Base-by-base conservation (phyloP, 2,888 invertebrate genomes). In the Lasioglossum zephyrum region DNA sequence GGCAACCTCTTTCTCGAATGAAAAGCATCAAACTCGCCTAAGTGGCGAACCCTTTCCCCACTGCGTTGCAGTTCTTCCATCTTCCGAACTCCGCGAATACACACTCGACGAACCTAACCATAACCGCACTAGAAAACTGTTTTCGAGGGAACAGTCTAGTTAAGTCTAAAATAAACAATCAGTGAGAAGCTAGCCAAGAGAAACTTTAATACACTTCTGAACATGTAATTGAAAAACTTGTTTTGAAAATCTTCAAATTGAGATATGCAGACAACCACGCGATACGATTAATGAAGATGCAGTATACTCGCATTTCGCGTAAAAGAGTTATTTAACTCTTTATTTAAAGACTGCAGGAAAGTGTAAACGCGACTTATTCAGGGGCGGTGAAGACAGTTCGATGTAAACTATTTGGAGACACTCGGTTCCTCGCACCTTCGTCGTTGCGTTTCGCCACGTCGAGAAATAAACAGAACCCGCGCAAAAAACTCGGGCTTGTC, bases 391-490 rank as follows among this genome's bases (percentile, higher is more conserved):
- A 57, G 2, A 5, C 31, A 26, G 31, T 36, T 26, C 1, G 60
- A 16, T 6, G 60, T 2, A 36, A 16, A 66, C 22, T 4, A 39
- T 69, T 69, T 9, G 18, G 22, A 36, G 69, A 69, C 39, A 39
- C 22, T 69, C 22, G 39, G 9, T 13, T 18, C 41, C 11, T n/a
- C 9, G 4, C 18, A n/a, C 0, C 16, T 6, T 69, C n/a, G 22
- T 31, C 16, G 70, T 41, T 16, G 39, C 5, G 22, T 22, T 13
- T 11, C 36, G 36, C 72, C n/a, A 31, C 31, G n/a, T 73, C 63
- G 36, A 77, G 77, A 57, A 73, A 75, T 82, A 90, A 89, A 84
- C 85, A 83, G 84, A 85, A 89, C 86, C 87, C 66, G 66, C 79
- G 69, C 75, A 49, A 79, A 86, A 80, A 84, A n/a, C 22, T 6